Conservation (phyloP, 2,888 invertebrate species). For the Polyploca ridens region DNA sequence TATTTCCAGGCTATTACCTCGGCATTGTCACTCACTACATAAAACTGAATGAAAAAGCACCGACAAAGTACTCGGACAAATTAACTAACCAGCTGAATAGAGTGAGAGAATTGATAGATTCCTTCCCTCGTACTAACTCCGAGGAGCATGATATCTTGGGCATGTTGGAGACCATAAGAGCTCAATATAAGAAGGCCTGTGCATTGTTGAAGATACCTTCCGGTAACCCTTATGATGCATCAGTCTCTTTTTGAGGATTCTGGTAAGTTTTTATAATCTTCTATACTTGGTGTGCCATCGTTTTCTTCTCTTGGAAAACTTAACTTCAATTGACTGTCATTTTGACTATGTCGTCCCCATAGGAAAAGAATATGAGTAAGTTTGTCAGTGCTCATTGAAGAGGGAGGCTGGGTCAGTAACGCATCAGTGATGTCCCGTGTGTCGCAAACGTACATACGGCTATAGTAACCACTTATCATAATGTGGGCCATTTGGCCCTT, state of each 20-base stretch:
- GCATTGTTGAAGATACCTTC: constrained; percentile 86
- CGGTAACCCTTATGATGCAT: constrained; percentile 81
- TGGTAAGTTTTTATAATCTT: constrained; percentile 42
- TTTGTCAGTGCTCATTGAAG: too few species aligned
- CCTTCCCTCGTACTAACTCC: constrained; percentile 87
- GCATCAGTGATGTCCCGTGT: too few species aligned
- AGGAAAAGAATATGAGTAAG: too few species aligned
- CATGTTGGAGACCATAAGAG: constrained; percentile 86
- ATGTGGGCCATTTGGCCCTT: too few species aligned
- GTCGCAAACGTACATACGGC: too few species aligned
- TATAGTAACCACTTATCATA: too few species aligned
- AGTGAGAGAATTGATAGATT: constrained; percentile 84
- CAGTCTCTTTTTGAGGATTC: constrained; percentile 83
- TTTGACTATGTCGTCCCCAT: too few species aligned
- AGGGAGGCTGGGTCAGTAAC: too few species aligned
- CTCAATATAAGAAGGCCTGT: constrained; percentile 88
- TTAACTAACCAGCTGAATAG: constrained; percentile 79
- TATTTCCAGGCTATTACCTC: constrained; percentile 86
- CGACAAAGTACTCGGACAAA: constrained; percentile 79
- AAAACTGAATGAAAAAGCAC: constrained; percentile 48
- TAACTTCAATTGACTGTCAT: too few species aligned
- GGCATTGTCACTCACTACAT: constrained; percentile 84
- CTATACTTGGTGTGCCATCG: too few species aligned
- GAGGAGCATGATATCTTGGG: constrained; percentile 87
- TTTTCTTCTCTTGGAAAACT: too few species aligned